These are phyloP conservation scores for Nesogale talazaci DNA, from an alignment of 2,113 vertebrate genomes.

Conservation along the genomic window DNA sequence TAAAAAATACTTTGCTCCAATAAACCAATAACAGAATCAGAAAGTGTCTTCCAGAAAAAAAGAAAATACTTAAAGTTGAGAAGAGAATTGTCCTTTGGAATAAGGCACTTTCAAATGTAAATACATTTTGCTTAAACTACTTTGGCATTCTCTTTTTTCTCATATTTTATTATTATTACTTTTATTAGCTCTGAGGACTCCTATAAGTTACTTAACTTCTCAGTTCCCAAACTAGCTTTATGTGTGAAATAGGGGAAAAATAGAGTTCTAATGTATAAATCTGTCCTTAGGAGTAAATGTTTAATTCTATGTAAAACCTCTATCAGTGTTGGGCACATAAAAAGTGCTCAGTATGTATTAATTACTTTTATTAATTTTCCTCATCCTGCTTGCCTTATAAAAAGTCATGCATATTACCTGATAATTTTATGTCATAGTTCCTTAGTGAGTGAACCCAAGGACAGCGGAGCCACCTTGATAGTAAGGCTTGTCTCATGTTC, in stretches of 20 bases:
- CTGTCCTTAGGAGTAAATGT: conserved; percentile 42
- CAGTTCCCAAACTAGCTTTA: conserved; percentile 22
- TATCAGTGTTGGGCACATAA: background rate
- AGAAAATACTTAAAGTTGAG: conserved; percentile 1
- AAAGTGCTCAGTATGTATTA: conserved; percentile 26
- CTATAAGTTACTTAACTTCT: background rate
- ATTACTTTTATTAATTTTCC: conserved; percentile 43
- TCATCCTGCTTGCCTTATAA: conserved; percentile 14
- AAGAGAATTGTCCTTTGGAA: conserved; percentile 9
- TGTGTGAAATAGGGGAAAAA: conserved; percentile 30
- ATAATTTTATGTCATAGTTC: conserved; percentile 45
- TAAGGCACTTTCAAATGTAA: background rate
- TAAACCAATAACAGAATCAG: conserved; percentile 3
- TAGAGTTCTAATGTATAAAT: background rate
- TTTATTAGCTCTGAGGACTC: background rate
- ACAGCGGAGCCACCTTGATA: background rate
- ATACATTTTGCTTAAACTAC: background rate
- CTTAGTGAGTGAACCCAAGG: conserved; percentile 43
- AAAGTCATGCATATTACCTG: background rate
- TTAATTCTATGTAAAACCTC: background rate
- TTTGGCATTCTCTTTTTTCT: background rate
- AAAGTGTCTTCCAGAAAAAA: conserved; percentile 14
- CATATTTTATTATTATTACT: background rate
- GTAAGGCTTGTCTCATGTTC: background rate
- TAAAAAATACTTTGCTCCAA: conserved; percentile 40